phyloP scores from a whole-genome alignment of 2,888 invertebrate genomes.

The Synergus gifuensis region DNA sequence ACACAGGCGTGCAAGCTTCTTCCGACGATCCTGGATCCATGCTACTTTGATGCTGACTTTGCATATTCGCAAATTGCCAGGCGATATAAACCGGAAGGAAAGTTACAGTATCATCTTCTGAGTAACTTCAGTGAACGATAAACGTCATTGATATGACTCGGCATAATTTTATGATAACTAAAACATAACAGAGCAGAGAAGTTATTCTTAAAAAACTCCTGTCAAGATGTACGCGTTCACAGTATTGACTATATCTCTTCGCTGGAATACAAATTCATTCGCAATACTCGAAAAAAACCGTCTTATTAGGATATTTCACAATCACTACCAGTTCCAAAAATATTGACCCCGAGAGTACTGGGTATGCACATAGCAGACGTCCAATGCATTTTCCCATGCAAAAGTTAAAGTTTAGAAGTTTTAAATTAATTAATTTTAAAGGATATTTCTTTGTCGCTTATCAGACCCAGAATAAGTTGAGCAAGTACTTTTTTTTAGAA shows the following conservation, averaged over 20 bases:
- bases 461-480: too few species aligned
- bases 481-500: too few species aligned
- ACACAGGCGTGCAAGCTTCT: constrained; percentile 1
- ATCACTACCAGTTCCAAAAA: too few species aligned
- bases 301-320: too few species aligned
- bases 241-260: neutral
- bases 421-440: too few species aligned
- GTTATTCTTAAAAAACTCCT: neutral
- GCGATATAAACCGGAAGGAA: neutral
- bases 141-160: neutral
- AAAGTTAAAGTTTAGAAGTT: too few species aligned
- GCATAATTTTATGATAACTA: neutral
- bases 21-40: neutral
- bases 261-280: too few species aligned
- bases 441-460: too few species aligned
- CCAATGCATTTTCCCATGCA: too few species aligned
- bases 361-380: too few species aligned
- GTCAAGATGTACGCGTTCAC: neutral
- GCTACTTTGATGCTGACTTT: constrained; percentile 7
- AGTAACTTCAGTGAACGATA: neutral
- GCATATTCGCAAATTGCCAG: constrained; percentile 7
- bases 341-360: too few species aligned
- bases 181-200: neutral
- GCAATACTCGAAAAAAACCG: too few species aligned
- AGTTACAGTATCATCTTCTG: constrained; percentile 2